Conservation (phyloP, 2,113 vertebrate genomes). For the Poeciliopsis retropinna region DNA sequence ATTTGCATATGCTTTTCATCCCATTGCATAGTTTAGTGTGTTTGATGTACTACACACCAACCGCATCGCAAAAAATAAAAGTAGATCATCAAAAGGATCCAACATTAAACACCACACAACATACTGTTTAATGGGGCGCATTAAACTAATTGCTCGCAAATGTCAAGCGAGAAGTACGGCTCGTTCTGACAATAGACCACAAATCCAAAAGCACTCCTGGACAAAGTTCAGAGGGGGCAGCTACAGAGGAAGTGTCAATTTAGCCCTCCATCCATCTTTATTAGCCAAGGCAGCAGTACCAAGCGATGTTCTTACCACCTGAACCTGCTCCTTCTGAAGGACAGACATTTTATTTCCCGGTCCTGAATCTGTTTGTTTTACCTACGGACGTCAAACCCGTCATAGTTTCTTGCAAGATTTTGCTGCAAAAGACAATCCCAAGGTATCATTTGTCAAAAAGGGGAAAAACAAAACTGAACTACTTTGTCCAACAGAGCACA, state of each 20-base stretch:
- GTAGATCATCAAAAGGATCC: constrained; percentile 5
- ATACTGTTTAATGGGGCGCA: constrained; percentile 24
- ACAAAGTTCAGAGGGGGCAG: constrained; percentile 39
- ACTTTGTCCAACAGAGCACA: too few relatives aligned
- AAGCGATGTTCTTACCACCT: constrained; percentile 28
- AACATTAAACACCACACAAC: constrained; percentile 28
- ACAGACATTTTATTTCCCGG: too few relatives aligned
- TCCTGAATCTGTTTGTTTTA: background rate
- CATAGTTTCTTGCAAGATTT: too few relatives aligned
- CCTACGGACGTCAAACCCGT: too few relatives aligned
- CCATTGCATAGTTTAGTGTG: background rate
- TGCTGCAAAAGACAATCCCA: too few relatives aligned
- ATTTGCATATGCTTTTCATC: constrained; percentile 3
- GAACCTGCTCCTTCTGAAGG: constrained; percentile 31
- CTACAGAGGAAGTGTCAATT: constrained; percentile 26
- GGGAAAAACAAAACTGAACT: too few relatives aligned
- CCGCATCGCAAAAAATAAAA: constrained; percentile 5
- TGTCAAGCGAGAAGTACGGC: constrained; percentile 31
- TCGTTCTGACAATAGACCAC: constrained; percentile 33
- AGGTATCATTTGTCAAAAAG: too few relatives aligned
- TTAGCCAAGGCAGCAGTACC: constrained; percentile 42
- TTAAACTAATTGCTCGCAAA: constrained; percentile 39
- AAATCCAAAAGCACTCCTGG: constrained; percentile 30
- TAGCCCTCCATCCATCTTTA: constrained; percentile 43
- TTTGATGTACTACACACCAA: background rate